A percentile compares a stretch with the other conserved stretches of the same genome.
Evolutionary conservation across 2,888 invertebrate genomes (phyloP).

Genomic region (Mythimna pallens): DNA sequence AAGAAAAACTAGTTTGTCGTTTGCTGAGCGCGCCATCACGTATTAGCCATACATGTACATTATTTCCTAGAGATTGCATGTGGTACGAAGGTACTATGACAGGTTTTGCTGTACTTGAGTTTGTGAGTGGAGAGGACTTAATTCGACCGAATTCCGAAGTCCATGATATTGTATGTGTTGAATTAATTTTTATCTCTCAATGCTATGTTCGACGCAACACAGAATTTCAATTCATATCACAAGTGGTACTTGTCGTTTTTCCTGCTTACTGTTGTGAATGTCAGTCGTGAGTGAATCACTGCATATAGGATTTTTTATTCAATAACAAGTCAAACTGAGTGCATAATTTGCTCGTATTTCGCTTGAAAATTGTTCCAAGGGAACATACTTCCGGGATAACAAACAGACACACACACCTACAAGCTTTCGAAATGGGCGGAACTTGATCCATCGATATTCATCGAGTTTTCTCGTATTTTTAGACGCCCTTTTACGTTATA

Average conservation of each 20-base stretch:
- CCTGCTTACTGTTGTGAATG: constrained; percentile 3
- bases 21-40: not conserved
- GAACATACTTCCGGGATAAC: too few relatives aligned
- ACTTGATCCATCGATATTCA: not conserved
- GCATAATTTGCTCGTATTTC: not conserved
- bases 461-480: not conserved
- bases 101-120: not conserved
- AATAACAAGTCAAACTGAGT: not conserved
- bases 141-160: not conserved
- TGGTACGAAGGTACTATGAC: not conserved
- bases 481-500: not conserved
- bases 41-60: not conserved
- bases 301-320: not conserved
- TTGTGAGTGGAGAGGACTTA: not conserved
- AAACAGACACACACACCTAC: too few relatives aligned
- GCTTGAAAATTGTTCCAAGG: too few relatives aligned
- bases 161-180: not conserved
- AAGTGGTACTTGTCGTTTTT: constrained; percentile 37
- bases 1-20: not conserved
- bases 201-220: constrained; percentile 16
- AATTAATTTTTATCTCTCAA: constrained; percentile 34
- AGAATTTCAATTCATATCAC: constrained; percentile 36
- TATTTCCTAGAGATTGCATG: constrained; percentile 1
- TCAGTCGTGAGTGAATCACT: constrained; percentile 3
- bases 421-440: not conserved